phyloP scores from a whole-genome alignment of 1,140 invertebrate species.

The Eciton burchellii region DNA sequence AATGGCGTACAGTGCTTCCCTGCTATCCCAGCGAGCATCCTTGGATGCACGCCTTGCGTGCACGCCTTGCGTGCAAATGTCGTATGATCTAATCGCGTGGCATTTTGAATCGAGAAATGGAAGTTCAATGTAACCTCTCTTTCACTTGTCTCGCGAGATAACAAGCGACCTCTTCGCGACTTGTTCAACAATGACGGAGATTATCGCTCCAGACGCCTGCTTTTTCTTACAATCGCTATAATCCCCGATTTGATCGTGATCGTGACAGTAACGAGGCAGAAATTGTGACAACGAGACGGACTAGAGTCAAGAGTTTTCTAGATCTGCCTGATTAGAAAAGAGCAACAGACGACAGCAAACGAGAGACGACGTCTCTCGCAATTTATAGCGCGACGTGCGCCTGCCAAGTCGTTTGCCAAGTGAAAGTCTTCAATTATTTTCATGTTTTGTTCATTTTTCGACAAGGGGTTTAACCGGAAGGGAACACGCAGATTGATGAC shows the following conservation, averaged over 20 bases:
- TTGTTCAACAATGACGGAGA: neutral
- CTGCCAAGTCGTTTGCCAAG: no score
- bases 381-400: no score
- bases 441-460: neutral
- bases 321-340: neutral
- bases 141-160: neutral
- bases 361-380: neutral
- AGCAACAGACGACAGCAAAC: neutral
- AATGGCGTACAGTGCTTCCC: slow-evolving; percentile 57
- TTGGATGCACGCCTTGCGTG: slow-evolving; percentile 36
- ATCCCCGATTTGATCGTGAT: neutral
- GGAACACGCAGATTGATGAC: slow-evolving; percentile 31
- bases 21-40: neutral
- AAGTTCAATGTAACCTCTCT: neutral
- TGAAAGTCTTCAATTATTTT: slow-evolving; percentile 49
- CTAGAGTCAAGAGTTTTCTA: neutral
- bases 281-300: neutral
- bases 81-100: slow-evolving; percentile 61
- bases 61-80: slow-evolving; percentile 71
- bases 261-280: neutral
- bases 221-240: neutral
- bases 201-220: neutral
- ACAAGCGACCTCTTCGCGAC: neutral
- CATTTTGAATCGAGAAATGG: slow-evolving; percentile 1
- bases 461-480: slow-evolving; percentile 19